A percentile compares a stretch with the other conserved stretches of the same genome.
Conservation (phyloP, 1,140 invertebrate genomes). For the Calycopis cecrops region DNA sequence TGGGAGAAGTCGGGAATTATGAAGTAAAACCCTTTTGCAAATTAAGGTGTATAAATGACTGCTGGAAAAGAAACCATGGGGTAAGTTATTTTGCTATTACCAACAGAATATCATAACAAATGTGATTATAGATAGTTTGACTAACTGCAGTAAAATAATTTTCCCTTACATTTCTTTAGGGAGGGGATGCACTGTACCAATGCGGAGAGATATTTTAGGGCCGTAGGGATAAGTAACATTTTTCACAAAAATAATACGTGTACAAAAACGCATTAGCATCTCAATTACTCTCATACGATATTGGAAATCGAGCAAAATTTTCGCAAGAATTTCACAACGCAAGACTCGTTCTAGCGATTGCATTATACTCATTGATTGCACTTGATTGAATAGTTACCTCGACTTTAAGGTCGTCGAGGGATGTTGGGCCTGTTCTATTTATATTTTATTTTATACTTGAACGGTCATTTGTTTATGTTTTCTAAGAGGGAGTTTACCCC, state of each 20-base stretch:
- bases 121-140: too few relatives aligned
- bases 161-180: slow-evolving; percentile 55
- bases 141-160: slow-evolving; percentile 27
- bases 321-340: slow-evolving; percentile 24
- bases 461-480: slow-evolving; percentile 25
- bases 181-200: slow-evolving; percentile 71
- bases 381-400: slow-evolving; percentile 50
- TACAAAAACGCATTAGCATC: slow-evolving; percentile 18
- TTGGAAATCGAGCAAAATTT: not conserved
- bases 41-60: slow-evolving; percentile 76
- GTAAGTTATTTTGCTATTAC: slow-evolving; percentile 54
- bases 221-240: slow-evolving; percentile 18
- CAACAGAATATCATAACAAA: not conserved
- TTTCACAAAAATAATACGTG: slow-evolving; percentile 22
- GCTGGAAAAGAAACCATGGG: slow-evolving; percentile 80
- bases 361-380: slow-evolving; percentile 53
- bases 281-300: not conserved
- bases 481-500: not conserved
- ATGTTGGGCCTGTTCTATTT: slow-evolving; percentile 53
- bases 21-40: slow-evolving; percentile 63
- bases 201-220: slow-evolving; percentile 66
- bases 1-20: slow-evolving; percentile 64
- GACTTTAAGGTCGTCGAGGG: slow-evolving; percentile 49
- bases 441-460: slow-evolving; percentile 46
- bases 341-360: slow-evolving; percentile 33